phyloP scores from a whole-genome alignment of 2,888 invertebrate genomes.

The Phymatocera aterrima region DNA sequence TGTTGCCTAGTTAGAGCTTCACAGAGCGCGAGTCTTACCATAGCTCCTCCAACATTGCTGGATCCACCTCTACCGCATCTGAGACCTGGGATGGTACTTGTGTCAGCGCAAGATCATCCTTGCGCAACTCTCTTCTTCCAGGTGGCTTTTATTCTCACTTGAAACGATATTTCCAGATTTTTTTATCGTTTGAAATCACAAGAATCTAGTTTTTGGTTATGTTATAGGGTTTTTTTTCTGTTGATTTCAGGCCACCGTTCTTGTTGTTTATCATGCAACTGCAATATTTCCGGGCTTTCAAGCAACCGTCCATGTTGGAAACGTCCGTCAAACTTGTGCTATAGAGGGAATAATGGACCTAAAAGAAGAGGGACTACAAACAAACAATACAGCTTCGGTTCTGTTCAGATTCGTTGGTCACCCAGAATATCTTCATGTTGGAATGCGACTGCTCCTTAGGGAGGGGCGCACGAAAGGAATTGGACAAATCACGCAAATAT shows the following conservation, averaged over 20 bases:
- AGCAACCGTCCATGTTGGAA: constrained; percentile 96
- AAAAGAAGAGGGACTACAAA: constrained; percentile 82
- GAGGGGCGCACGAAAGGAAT: constrained; percentile 92
- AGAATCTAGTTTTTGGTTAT: neutral
- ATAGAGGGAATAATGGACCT: constrained; percentile 86
- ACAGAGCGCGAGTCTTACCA: constrained; percentile 90
- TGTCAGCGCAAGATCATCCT: constrained; percentile 77
- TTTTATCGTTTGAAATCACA: neutral
- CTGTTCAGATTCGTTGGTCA: constrained; percentile 92
- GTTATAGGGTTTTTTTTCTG: neutral
- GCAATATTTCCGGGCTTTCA: constrained; percentile 90
- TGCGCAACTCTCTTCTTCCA: constrained; percentile 77
- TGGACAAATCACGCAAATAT: constrained; percentile 88
- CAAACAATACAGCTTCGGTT: constrained; percentile 91
- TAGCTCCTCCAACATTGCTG: constrained; percentile 77
- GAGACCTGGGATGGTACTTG: constrained; percentile 91
- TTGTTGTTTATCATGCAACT: constrained; percentile 91
- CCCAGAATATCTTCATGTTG: constrained; percentile 90
- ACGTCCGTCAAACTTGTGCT: constrained; percentile 95
- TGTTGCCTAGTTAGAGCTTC: constrained; percentile 92
- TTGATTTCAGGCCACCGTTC: constrained; percentile 86
- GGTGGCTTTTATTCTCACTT: constrained; percentile 64
- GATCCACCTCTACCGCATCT: constrained; percentile 77
- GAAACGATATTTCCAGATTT: neutral
- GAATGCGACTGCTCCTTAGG: constrained; percentile 88